A percentile compares a stretch with the other conserved stretches of the same genome.
These are phyloP conservation scores for Pavo muticus DNA, from an alignment of 2,113 vertebrate genomes.

Conservation along the genomic window DNA sequence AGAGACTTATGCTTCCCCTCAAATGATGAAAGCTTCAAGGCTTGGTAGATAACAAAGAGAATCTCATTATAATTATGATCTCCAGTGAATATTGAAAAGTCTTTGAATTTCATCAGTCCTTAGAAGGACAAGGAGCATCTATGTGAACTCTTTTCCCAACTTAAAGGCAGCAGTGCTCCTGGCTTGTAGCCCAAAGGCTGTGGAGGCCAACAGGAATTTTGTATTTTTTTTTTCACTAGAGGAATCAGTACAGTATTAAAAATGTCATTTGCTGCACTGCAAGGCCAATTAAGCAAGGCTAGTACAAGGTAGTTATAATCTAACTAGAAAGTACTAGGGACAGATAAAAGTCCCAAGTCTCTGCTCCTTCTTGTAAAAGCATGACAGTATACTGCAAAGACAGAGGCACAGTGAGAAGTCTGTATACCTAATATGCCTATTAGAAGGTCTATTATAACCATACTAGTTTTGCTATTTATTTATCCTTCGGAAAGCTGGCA, in stretches of 20 bases:
- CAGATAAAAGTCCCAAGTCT: not conserved
- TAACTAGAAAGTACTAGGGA: not conserved
- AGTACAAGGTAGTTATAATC: not conserved
- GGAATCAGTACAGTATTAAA: not conserved
- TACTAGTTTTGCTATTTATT: not conserved
- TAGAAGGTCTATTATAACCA: not conserved
- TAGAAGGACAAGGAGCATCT: not conserved
- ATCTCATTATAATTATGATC: constrained; percentile 33
- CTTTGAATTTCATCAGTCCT: not conserved
- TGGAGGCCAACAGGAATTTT: not conserved
- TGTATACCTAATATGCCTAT: not conserved
- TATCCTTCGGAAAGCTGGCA: not conserved
- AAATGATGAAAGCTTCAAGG: constrained; percentile 10
- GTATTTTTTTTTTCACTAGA: not conserved
- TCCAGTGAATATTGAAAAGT: constrained; percentile 32
- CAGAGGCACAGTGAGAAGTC: not conserved
- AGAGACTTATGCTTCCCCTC: not conserved
- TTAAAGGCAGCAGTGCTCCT: not conserved
- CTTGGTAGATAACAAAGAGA: not conserved
- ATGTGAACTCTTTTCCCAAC: not conserved
- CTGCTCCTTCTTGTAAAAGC: not conserved
- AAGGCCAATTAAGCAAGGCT: not conserved
- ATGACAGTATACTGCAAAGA: not conserved
- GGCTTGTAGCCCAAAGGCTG: not conserved
- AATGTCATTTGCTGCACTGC: not conserved